phyloP scores from a whole-genome alignment of 2,797 vertebrate species.

The Setipinna tenuifilis region DNA sequence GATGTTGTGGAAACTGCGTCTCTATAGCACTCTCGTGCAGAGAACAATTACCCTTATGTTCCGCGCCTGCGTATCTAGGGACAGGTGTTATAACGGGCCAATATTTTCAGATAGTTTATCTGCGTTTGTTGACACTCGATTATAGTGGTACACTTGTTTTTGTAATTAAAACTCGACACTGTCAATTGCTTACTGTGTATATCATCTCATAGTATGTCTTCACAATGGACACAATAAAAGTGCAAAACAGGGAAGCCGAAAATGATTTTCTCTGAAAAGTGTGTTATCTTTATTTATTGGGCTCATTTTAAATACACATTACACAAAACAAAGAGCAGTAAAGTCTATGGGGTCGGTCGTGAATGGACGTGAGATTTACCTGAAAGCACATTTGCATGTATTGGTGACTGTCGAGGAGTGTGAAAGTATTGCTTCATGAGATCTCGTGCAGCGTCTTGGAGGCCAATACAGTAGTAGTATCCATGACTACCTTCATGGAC shows the following conservation, averaged over 20 bases:
- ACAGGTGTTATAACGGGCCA: not conserved
- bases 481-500: no score
- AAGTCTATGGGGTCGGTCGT: not conserved
- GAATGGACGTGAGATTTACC: not conserved
- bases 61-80: not conserved
- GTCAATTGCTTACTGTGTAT: no score
- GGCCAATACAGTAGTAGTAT: not conserved
- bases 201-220: not conserved
- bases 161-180: no score
- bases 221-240: not conserved
- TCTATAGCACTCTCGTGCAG: not conserved
- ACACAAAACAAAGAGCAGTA: constrained; percentile 17
- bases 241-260: not conserved
- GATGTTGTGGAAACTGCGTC: constrained; percentile 19
- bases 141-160: not conserved
- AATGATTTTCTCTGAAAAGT: not conserved
- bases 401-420: not conserved
- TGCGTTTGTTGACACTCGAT: not conserved
- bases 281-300: constrained; percentile 7
- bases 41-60: not conserved
- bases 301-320: constrained; percentile 15
- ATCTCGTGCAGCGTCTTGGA: not conserved
- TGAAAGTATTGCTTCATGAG: constrained; percentile 5
- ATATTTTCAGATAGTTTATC: not conserved
- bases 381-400: constrained; percentile 10